Evolutionary conservation across 2,113 vertebrate genomes (phyloP).

Genomic region (Pongo pygmaeus): DNA sequence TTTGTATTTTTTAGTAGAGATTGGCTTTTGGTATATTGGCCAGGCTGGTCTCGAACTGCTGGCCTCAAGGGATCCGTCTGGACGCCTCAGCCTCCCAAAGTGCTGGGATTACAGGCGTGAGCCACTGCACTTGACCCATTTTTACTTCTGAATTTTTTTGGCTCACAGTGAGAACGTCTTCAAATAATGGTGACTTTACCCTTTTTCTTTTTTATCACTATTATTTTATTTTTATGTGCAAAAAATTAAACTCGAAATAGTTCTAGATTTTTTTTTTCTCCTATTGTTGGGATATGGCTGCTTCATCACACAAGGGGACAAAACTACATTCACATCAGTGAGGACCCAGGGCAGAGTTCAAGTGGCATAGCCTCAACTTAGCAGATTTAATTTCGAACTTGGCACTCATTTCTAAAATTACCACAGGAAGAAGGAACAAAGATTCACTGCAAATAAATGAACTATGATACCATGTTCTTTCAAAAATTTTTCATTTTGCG

Average conservation of each 20-base stretch:
- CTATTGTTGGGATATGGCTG: constrained; percentile 88
- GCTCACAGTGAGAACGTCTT: background rate
- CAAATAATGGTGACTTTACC: background rate
- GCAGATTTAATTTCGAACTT: constrained; percentile 89
- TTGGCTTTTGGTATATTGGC: too few species aligned
- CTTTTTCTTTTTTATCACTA: constrained; percentile 3
- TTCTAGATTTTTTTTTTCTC: constrained; percentile 86
- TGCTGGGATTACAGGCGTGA: too few species aligned
- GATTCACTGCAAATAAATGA: constrained; percentile 91
- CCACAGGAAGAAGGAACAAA: constrained; percentile 94
- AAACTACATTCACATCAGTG: constrained; percentile 94
- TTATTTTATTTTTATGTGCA: constrained; percentile 94
- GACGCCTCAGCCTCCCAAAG: too few species aligned
- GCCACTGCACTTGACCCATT: too few species aligned
- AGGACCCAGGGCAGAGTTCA: constrained; percentile 89
- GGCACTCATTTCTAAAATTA: constrained; percentile 92
- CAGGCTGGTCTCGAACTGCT: too few species aligned
- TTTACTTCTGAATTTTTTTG: background rate
- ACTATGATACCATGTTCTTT: constrained; percentile 92
- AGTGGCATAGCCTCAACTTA: constrained; percentile 89
- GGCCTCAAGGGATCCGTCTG: too few species aligned
- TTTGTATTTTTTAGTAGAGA: too few species aligned
- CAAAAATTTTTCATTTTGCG: constrained; percentile 86
- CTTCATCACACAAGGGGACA: constrained; percentile 85
- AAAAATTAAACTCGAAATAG: constrained; percentile 94